Base-by-base conservation (phyloP, 2,888 invertebrate species). In the Apamea sordens region DNA sequence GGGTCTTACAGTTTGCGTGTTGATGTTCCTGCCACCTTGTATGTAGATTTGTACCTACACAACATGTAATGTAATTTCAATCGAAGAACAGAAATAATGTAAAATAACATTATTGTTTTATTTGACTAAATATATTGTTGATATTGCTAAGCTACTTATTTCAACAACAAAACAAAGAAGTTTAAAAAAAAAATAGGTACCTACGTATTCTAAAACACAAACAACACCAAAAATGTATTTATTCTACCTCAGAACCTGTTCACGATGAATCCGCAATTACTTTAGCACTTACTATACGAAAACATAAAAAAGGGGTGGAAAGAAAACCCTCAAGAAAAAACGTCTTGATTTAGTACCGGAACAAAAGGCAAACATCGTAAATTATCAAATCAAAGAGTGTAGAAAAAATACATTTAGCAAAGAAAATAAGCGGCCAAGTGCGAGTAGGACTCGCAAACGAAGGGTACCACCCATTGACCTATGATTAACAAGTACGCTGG, bases 361-460 rank as follows among this genome's bases (percentile, higher is more conserved):
- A 83, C 85, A 87, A 80, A 82, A 83, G 80, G 89, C 85, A 89
- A 90, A 88, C 88, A 87, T 86, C 88, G 90, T 91, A 91, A 90
- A 91, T 91, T 90, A 91, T 89, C 81, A 88, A 91, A 91, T 89
- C 88, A 89, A 86, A 89, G 78, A 88, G 71, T 79, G 73, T 72
- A 84, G 73, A 87, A 85, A 84, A 21, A 59, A 59, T n/a, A 59
- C 11, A 59, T 59, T 59, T 59, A n/a, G 56, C n/a, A n/a, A n/a
- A 56, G 56, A 56, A 56, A 59, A 53, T 36, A 18, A 56, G 11
- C 1, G 4, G 36, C 13, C 18, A 36, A 41, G 18, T 59, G 21
- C 11, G n/a, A 71, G 11, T 59, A 18, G 10, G 1, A 18, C 24
- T 53, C 18, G n/a, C 18, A 36, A 0, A 4, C n/a, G 10, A 53